Percentiles rank a stretch among this genome's conserved stretches.
phyloP scores from a whole-genome alignment of 2,888 invertebrate genomes.

The Flexamia atlantica region DNA sequence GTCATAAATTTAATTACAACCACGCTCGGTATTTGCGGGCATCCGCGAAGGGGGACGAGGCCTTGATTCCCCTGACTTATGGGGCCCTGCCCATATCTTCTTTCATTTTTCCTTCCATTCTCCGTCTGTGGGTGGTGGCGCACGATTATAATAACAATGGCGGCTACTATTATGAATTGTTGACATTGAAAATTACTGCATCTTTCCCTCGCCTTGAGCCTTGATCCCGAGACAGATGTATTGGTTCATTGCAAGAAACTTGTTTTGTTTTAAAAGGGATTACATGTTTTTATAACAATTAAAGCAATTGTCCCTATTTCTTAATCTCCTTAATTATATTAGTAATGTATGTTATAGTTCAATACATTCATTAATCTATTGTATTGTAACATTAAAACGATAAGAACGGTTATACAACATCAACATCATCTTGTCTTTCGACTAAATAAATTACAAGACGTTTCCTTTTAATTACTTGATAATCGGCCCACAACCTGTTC shows the following conservation, averaged over 20 bases:
- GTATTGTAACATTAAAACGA: no score
- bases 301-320: no score
- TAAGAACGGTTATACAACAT: no score
- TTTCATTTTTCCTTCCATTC: constrained; percentile 57
- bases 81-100: constrained; percentile 56
- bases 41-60: neutral
- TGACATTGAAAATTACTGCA: constrained; percentile 58
- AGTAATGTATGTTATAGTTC: no score
- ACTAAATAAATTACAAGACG: no score
- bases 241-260: neutral
- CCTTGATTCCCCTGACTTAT: constrained; percentile 48
- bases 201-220: constrained; percentile 49
- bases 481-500: no score
- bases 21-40: constrained; percentile 24
- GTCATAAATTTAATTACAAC: constrained; percentile 51
- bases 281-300: no score
- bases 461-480: no score
- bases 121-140: constrained; percentile 39
- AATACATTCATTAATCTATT: no score
- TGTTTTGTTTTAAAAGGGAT: no score
- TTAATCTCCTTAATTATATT: no score
- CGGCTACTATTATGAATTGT: constrained; percentile 47
- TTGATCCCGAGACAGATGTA: neutral
- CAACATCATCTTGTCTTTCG: no score
- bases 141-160: constrained; percentile 55